Evolutionary conservation across 2,113 vertebrate genomes (phyloP), one percentile per base, ranked within the genome.

Genomic region (Scomber colias): DNA sequence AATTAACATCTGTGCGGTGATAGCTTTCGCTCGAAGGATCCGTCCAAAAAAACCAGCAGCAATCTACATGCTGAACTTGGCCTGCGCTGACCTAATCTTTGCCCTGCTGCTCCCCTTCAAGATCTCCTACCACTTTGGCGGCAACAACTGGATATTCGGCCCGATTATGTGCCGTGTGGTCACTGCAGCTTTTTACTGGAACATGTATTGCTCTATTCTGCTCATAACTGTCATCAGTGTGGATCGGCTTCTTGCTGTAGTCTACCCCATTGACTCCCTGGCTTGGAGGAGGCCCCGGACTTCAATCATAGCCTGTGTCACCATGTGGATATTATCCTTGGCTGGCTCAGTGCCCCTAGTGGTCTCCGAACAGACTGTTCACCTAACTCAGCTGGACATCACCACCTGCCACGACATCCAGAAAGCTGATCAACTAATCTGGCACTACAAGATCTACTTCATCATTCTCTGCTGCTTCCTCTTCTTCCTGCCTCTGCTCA

Each of bases 181-280:
- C 87, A 99, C 97, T 0, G 96, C 96, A 0, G 95, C 96, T 0
- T 99, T 98, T 71, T 98, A 98, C 87, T 96, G 96, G 84, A 99
- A 99, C 92, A 99, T 99, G 97, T 98, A 99, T 27, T 97, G 97
- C 77, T 99, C 97, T 0, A 64, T 99, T 73, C 94, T 99, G 84
- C 92, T 99, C 62, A 97, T 98, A 74, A 95, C 95, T 0, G 96
- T 94, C 90, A 99, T 99, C n/a, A 97, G 97, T 46, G 86, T 97
- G 0, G 97, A 99, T 89, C 96, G 97, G 4, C 96, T 97, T 24
- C 87, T 99, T 8, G 98, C 97, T 0, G 96, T 99, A 21, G 97
- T 97, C 53, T 98, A 97, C 66, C 98, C 98, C 3, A 97, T 99
- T 7, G 74, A 94, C 53, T 96, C 98, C 1, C 94, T 98, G 16